Percentiles rank a stretch among this genome's conserved stretches.
Conservation (phyloP, 2,113 vertebrate species). For the Barnardius zonarius region DNA sequence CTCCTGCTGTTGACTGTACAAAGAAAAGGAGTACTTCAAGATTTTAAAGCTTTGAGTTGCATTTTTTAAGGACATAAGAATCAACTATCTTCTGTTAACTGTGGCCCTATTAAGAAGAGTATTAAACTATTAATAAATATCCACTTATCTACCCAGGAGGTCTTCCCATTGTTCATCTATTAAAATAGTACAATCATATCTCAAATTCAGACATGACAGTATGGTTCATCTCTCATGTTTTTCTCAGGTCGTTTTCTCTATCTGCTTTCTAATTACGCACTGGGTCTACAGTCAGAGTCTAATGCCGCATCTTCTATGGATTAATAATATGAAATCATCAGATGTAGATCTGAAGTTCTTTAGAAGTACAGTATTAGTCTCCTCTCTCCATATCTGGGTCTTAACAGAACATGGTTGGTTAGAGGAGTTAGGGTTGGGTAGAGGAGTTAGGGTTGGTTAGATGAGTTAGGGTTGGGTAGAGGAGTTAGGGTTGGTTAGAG, state of each 20-base stretch:
- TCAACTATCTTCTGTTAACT: background rate
- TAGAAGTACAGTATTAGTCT: background rate
- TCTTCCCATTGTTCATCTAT: background rate
- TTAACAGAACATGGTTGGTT: background rate
- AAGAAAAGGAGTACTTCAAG: constrained; percentile 61
- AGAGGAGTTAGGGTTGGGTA: too few species aligned
- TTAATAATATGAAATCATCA: background rate
- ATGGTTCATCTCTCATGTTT: background rate
- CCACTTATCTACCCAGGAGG: background rate
- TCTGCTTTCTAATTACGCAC: background rate
- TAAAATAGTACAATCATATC: background rate
- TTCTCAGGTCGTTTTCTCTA: background rate
- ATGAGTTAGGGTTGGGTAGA: too few species aligned
- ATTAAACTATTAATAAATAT: background rate
- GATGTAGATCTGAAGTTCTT: background rate
- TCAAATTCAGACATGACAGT: background rate
- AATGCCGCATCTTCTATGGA: background rate
- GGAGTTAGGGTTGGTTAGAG: too few species aligned
- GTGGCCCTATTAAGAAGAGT: background rate
- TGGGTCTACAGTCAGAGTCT: background rate
- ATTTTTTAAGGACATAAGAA: background rate
- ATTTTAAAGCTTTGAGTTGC: constrained; percentile 23
- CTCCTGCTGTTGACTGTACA: constrained; percentile 85
- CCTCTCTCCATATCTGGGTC: background rate
- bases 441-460: too few species aligned